Conservation (phyloP, 1,140 invertebrate species). For the Ladona fulva region DNA sequence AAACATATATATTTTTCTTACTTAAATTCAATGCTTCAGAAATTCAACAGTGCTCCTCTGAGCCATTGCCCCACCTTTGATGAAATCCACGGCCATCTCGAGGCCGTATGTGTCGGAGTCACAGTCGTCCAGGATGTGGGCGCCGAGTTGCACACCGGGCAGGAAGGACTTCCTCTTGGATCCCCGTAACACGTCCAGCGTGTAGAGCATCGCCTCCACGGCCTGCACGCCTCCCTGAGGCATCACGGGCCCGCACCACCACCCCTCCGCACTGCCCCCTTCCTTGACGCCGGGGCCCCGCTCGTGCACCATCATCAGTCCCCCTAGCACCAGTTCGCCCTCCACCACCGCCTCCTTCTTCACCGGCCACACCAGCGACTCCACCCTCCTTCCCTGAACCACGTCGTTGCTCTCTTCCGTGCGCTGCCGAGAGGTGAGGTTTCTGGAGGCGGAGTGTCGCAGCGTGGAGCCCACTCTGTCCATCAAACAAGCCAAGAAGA, state of each 20-base stretch:
- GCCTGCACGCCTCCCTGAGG: slow-evolving; percentile 88
- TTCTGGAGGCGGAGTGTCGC: too few species aligned
- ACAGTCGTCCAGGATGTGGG: slow-evolving; percentile 88
- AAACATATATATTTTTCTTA: neutral
- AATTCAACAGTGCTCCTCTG: neutral
- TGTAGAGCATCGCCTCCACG: slow-evolving; percentile 86
- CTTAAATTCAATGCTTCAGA: neutral
- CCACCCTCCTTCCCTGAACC: neutral
- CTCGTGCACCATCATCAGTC: slow-evolving; percentile 92
- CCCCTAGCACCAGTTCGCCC: slow-evolving; percentile 76
- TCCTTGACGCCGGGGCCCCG: slow-evolving; percentile 63
- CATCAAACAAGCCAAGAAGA: too few species aligned
- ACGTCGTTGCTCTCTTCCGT: neutral
- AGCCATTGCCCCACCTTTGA: slow-evolving; percentile 71
- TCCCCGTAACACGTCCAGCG: slow-evolving; percentile 52
- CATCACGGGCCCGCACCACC: slow-evolving; percentile 78
- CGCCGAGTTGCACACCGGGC: slow-evolving; percentile 73
- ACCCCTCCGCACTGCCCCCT: neutral
- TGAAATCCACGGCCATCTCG: slow-evolving; percentile 94
- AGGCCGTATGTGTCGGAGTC: slow-evolving; percentile 93
- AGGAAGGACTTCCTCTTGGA: slow-evolving; percentile 40
- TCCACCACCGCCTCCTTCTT: slow-evolving; percentile 78
- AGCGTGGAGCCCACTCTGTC: too few species aligned
- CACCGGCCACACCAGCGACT: slow-evolving; percentile 58
- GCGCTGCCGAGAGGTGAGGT: too few species aligned